Base-by-base conservation (phyloP, 2,797 vertebrate genomes). In the Thamnophis elegans region DNA sequence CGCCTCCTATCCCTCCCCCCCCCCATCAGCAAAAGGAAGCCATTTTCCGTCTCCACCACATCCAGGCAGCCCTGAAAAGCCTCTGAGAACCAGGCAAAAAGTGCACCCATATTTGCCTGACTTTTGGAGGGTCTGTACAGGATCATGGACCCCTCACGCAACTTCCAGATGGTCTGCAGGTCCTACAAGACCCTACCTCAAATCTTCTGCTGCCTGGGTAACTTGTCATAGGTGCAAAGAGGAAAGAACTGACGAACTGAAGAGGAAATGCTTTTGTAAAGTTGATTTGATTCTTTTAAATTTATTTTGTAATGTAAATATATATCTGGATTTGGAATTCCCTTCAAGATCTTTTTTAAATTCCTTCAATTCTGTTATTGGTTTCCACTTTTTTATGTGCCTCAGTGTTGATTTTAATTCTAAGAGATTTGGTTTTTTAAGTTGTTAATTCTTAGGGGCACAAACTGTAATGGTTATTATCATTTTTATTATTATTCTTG, bases 201-300 rank as follows among this genome's bases (percentile, higher is more conserved):
- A 59, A n/a, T 59, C 0, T 59, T 59, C 58, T 59, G 18, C 20
- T 58, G 20, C 20, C 32, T 58, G 1, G 54, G 98, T n/a, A 95
- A 89, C 58, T 93, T 97, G 55, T 97, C 95, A 95, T 65, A 87
- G 26, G 3, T 54, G 22, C 26, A 88, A 26, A 13, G 42, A 28
- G 26, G 11, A 59, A 88, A 68, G 54, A 58, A 32, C 3, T 14
- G 42, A 56, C n/a, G n/a, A n/a, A n/a, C n/a, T n/a, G n/a, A n/a
- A 36, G 36, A 51, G 20, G 26, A 28, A 90, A 32, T 47, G 1
- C 26, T 60, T 51, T 28, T 58, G 8, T 89, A n/a, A 42, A 73
- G 42, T 88, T 65, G 7, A 56, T 55, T 65, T 42, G 36, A 28
- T 85, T 42, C 20, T 13, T 58, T 85, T 6, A 91, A 56, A 26